Percentiles rank a stretch among this genome's conserved stretches.
These are phyloP conservation scores for Phrynosoma platyrhinos DNA, from an alignment of 2,113 vertebrate genomes.

Conservation along the genomic window DNA sequence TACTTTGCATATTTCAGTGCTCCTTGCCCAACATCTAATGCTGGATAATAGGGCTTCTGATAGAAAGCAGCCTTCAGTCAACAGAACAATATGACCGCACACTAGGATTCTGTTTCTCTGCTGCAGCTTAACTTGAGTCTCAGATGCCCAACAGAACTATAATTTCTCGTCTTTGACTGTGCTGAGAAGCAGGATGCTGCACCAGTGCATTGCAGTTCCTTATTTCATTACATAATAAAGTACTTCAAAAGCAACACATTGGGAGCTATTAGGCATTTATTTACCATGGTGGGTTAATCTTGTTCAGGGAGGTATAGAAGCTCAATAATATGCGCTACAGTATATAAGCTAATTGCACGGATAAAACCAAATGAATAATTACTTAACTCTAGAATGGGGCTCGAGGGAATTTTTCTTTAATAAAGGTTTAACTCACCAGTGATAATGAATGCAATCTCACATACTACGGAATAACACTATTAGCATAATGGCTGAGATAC, in stretches of 20 bases:
- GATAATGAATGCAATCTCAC: conserved; percentile 90
- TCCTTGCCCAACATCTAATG: too few species aligned
- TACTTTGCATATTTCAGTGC: too few species aligned
- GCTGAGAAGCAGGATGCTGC: conserved; percentile 52
- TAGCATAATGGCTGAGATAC: conserved; percentile 87
- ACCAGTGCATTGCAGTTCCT: conserved; percentile 55
- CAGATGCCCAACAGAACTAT: conserved; percentile 64
- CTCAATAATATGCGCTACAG: conserved; percentile 81
- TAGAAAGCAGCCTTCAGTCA: background rate
- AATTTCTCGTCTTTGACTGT: conserved; percentile 63
- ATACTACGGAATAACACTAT: conserved; percentile 86
- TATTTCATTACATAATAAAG: conserved; percentile 64
- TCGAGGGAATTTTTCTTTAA: conserved; percentile 87
- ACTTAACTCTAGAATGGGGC: conserved; percentile 87
- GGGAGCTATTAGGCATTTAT: conserved; percentile 78
- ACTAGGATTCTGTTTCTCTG: conserved; percentile 59
- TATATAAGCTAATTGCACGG: conserved; percentile 87
- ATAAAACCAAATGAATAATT: conserved; percentile 90
- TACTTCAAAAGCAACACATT: conserved; percentile 70
- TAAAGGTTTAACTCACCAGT: conserved; percentile 90
- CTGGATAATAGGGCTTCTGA: background rate
- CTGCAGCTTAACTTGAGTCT: conserved; percentile 62
- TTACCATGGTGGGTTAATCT: conserved; percentile 82
- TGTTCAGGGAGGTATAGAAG: conserved; percentile 82
- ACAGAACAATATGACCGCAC: conserved; percentile 22